phyloP scores from a whole-genome alignment of 2,113 vertebrate species.

The Mormyrus iriodes region DNA sequence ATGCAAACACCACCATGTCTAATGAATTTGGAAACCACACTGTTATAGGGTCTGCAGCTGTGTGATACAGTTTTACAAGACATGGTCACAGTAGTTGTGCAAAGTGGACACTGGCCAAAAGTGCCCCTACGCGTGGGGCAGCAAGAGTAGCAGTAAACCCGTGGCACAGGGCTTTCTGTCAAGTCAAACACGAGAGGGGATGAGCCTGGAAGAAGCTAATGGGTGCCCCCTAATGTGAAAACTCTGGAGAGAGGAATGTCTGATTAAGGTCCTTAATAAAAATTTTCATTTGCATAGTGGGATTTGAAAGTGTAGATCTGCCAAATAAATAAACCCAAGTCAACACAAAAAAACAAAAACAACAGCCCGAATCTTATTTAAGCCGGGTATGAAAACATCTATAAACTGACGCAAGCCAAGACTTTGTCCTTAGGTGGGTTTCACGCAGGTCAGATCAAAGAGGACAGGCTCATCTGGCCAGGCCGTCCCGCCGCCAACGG shows the following conservation, averaged over 20 bases:
- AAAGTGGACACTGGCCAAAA: neutral
- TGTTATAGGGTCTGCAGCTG: neutral
- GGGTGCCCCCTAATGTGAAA: constrained; percentile 18
- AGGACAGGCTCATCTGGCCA: neutral
- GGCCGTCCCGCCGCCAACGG: neutral
- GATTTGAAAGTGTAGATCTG: neutral
- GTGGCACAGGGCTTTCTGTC: neutral
- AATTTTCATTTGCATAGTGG: neutral
- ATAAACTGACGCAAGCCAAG: neutral
- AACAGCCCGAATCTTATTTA: neutral
- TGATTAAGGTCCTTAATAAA: neutral
- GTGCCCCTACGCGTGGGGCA: neutral
- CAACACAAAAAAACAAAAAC: neutral
- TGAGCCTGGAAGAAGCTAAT: constrained; percentile 1
- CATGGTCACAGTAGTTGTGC: neutral
- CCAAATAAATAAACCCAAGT: neutral
- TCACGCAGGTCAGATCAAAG: neutral
- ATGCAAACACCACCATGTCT: neutral
- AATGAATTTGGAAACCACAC: neutral
- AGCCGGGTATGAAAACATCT: neutral
- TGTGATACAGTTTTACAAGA: neutral
- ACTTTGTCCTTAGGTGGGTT: neutral
- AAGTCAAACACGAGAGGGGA: neutral
- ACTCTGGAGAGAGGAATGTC: neutral
- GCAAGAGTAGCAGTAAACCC: neutral